Evolutionary conservation across 2,113 vertebrate genomes (phyloP), one percentile per base, ranked within the genome.

Genomic region (Fregetta grallaria): DNA sequence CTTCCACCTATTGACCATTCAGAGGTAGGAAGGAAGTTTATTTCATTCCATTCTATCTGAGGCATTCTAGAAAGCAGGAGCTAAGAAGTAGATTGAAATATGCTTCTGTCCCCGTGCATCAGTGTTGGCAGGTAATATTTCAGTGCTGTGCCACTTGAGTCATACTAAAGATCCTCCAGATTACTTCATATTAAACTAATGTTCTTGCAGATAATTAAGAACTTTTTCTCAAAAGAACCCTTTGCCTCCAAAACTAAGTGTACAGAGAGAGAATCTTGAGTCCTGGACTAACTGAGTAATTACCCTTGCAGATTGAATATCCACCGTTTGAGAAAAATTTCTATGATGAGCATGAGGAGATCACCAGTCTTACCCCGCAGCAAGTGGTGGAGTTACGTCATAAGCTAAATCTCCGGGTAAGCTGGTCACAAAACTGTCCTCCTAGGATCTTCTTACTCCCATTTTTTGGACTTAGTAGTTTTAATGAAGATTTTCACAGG

Each of bases 311-410:
- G 99, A 99, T 99, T 80, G 99, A 99, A 90, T 99, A 99, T 84
- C 97, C 99, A 34, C 99, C 99, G 0, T 99, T 99, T 98, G 99
- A 99, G 98, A 99, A 99, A 91, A 99, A 99, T 96, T 99, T 99
- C 98, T 99, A 99, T 77, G 98, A 99, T 45, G 99, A 99, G 79
- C 99, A 99, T 0, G 99, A 99, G 95, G 99, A 99, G 96, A 99
- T 99, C 94, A 98, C 97, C 91, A 98, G 92, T 96, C 98, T 99
- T 90, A 99, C 98, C 29, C 98, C 98, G 1, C 97, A 97, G 90
- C 99, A 99, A 74, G 98, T 99, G 95, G 97, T 99, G 72, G 99
- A 99, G 92, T 93, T 99, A 12, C 98, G 99, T 58, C 98, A 99
- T 32, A 99, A 99, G 90, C 98, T 99, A 47, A 99, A 99, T 73